Evolutionary conservation across 2,113 vertebrate species (phyloP).

Genomic region (Ammodramus savannarum): DNA sequence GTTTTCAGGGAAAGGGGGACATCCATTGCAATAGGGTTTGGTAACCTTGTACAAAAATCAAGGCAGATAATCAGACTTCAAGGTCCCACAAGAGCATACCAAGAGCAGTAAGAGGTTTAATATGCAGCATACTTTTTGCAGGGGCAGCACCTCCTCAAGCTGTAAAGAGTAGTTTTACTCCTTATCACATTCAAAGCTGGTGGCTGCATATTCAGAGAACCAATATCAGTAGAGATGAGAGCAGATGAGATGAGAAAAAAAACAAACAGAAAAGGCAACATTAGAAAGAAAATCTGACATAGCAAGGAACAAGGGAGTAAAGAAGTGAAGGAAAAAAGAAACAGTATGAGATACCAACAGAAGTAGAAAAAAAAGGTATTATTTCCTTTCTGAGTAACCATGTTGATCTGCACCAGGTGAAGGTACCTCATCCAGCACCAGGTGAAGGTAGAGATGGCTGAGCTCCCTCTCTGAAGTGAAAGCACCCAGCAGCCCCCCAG

Average conservation of each 20-base stretch:
- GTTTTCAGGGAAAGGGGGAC: neutral
- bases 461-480: neutral
- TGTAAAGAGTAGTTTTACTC: neutral
- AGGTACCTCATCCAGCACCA: neutral
- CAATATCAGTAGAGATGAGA: neutral
- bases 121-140: neutral
- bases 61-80: neutral
- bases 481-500: neutral
- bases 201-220: neutral
- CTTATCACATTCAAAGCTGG: neutral
- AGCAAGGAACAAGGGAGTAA: neutral
- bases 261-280: neutral
- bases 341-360: neutral
- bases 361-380: neutral
- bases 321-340: neutral
- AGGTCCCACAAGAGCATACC: neutral
- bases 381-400: neutral
- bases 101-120: neutral
- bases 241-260: neutral
- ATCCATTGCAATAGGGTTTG: neutral
- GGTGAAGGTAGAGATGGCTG: neutral
- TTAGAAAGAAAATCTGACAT: neutral
- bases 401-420: neutral
- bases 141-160: neutral
- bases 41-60: neutral